phyloP scores from a whole-genome alignment of 2,888 invertebrate genomes.

The Lutraria lutraria region DNA sequence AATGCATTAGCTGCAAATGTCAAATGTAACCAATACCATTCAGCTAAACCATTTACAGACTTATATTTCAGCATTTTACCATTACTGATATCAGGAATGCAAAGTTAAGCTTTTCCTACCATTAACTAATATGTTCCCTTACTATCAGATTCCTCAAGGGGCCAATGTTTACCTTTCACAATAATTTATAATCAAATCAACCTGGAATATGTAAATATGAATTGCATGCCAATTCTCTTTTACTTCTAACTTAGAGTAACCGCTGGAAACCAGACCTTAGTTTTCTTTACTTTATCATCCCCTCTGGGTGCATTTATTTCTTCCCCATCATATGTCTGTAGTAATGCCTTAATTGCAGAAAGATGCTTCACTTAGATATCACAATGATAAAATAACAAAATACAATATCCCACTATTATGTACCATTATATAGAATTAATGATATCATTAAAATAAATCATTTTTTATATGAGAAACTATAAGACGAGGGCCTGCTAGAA shows the following conservation, averaged over 20 bases:
- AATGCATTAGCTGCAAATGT: too few relatives aligned
- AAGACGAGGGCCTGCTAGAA: not conserved
- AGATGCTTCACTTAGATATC: not conserved
- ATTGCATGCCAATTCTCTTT: slow-evolving; percentile 17
- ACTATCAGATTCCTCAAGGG: not conserved
- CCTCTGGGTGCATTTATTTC: slow-evolving; percentile 6
- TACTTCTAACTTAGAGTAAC: not conserved
- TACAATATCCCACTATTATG: not conserved
- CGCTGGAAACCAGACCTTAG: not conserved
- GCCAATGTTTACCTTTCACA: slow-evolving; percentile 4
- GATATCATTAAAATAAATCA: not conserved
- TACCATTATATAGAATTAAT: slow-evolving; percentile 4
- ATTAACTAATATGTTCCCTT: not conserved
- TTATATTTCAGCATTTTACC: not conserved
- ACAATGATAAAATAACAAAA: not conserved
- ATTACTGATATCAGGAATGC: not conserved
- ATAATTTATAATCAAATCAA: not conserved
- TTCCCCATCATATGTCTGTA: slow-evolving; percentile 6
- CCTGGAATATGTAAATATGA: not conserved
- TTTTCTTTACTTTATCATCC: not conserved
- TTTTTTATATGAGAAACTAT: not conserved
- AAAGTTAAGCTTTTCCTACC: not conserved
- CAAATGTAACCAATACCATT: too few relatives aligned
- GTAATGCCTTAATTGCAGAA: not conserved
- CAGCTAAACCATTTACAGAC: not conserved